Base-by-base conservation (phyloP, 1,140 invertebrate species). In the Camponotus vicinus region DNA sequence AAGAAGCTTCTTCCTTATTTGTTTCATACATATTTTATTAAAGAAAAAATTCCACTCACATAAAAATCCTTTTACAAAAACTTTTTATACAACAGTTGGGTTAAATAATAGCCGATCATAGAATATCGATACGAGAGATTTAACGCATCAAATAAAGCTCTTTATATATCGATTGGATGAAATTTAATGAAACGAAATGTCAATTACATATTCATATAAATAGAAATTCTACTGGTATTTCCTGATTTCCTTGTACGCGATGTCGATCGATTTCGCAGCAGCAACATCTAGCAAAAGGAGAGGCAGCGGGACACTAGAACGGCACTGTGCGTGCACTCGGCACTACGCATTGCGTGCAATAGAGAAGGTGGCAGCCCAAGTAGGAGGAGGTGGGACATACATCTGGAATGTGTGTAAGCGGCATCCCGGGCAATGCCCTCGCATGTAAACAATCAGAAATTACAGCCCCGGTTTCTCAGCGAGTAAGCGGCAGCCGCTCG, bases 371-470 rank as follows among this genome's bases (percentile, higher is more conserved):
- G 87, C 70, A 34, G 69, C 21, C 7, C 15, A 52, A 18, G 70
- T 85, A 73, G 75, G 57, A 89, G 85, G 88, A 79, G 89, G 86
- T 91, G 84, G 88, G 70, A 77, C 52, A 90, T 75, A 88, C 76
- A 89, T 87, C 85, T 88, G 92, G 92, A 92, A 93, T 94, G 92
- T 92, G 92, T 86, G 91, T 94, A 95, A 94, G 91, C 91, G 93
- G 93, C 93, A 94, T 94, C 92, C 49, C 92, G 94, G 93, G 94
- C 94, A 95, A 95, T 94, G 94, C 92, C 94, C 94, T 95, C 93
- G 91, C 91, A 94, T 94, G 94, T 95, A 95, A 95, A 95, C 94
- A 95, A 94, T 94, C 92, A 92, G 91, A 91, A 93, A 94, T 93
- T 89, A 88, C 89, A 91, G 86, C 86, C 89, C 83, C 78, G 88